Evolutionary conservation across 2,888 invertebrate genomes (phyloP), one percentile per base, ranked within the genome.

Genomic region (Capitulum mitella): DNA sequence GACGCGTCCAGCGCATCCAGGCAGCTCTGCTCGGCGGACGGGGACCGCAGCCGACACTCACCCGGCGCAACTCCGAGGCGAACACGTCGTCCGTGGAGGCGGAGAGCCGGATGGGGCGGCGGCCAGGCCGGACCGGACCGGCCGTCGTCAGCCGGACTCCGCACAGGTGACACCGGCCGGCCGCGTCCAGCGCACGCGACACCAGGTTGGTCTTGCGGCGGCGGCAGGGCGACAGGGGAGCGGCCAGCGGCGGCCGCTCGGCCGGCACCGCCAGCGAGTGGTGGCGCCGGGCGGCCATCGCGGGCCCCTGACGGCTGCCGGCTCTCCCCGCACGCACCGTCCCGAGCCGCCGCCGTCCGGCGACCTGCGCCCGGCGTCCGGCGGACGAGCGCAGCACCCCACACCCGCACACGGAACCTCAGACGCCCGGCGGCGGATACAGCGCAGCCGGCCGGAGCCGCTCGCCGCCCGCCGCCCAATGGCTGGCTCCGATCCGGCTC

Each of bases 121-220:
- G 70, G 37, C 16, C 34, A 22, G 3, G 22, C 19, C 37, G 34
- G 22, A 22, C 14, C 19, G 37, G 37, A 22, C 8, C 70, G 37
- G 70, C 70, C 22, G 6, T n/a, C n/a, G n/a, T n/a, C n/a, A n/a
- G n/a, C n/a, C n/a, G n/a, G n/a, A n/a, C n/a, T n/a, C 70, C 37
- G 22, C 70, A 70, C 70, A 70, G 70, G 16, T 19, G 34, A 34
- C 64, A 64, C 26, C 37, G 70, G 37, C 70, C 37, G 58, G 8
- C 58, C 58, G n/a, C 29, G 10, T 34, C 64, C 70, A 19, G 26
- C 22, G 10, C 22, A 14, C 70, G 70, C 26, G 37, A 3, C 22
- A 70, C 70, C 40, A 70, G 37, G 70, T 70, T 70, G 26, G 26
- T 70, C 40, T 70, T 70, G 8, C 70, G 70, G 40, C 70, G 70